Evolutionary conservation across 2,113 vertebrate species (phyloP).

Genomic region (Epinephelus cyanopodus): DNA sequence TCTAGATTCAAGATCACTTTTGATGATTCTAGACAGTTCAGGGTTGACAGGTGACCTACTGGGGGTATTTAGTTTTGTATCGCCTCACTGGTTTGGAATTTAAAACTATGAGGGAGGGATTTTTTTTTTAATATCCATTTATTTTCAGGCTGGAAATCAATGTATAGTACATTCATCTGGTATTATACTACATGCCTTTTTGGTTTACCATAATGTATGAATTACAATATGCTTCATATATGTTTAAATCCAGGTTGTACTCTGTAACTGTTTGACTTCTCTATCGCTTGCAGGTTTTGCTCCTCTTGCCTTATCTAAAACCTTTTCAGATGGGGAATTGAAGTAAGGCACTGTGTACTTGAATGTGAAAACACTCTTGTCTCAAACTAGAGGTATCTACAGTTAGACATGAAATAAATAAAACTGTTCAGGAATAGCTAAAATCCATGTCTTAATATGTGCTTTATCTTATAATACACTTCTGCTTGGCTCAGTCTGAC

Average conservation of each 20-base stretch:
- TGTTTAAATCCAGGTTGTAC: conserved; percentile 72
- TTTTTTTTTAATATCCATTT: conserved; percentile 13
- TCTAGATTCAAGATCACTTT: conserved; percentile 34
- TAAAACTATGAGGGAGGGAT: conserved; percentile 1
- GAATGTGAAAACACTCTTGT: conserved; percentile 81
- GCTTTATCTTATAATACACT: neutral
- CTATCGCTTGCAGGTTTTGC: conserved; percentile 74
- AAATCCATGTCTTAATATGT: conserved; percentile 48
- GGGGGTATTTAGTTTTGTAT: conserved; percentile 43
- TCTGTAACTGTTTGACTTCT: conserved; percentile 73
- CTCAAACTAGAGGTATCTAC: conserved; percentile 77
- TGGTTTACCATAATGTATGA: conserved; percentile 43
- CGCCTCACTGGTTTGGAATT: conserved; percentile 20
- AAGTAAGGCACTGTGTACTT: conserved; percentile 76
- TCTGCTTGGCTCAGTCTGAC: neutral
- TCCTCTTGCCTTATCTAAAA: conserved; percentile 76
- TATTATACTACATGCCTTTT: conserved; percentile 54
- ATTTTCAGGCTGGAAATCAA: conserved; percentile 47
- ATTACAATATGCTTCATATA: conserved; percentile 58
- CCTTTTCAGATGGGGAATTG: conserved; percentile 66
- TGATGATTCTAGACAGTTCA: conserved; percentile 28
- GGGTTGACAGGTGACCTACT: conserved; percentile 21
- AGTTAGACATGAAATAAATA: conserved; percentile 76
- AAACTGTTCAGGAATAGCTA: conserved; percentile 74
- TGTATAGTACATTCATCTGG: conserved; percentile 62